These are phyloP conservation scores for Troglohyphantes excavatus DNA, from an alignment of 2,888 invertebrate genomes.

Conservation along the genomic window DNA sequence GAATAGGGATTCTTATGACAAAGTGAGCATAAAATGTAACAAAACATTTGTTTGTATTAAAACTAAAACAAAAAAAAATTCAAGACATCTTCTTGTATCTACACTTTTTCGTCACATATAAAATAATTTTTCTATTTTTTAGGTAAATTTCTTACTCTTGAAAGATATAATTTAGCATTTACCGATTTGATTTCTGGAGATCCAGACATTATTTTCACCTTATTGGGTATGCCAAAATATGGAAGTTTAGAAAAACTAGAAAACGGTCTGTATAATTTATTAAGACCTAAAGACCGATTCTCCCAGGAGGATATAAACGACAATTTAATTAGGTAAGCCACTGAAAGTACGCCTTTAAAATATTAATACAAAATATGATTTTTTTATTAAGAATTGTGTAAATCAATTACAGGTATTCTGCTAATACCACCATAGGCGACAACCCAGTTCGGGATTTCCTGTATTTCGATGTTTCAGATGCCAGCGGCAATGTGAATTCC, in stretches of 20 bases:
- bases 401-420: constrained; percentile 43
- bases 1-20: no score
- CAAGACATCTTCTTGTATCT: no score
- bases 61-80: no score
- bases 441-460: constrained; percentile 53
- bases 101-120: no score
- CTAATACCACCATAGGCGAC: constrained; percentile 50
- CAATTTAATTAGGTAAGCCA: constrained; percentile 38
- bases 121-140: neutral
- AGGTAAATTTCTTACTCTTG: constrained; percentile 53
- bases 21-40: no score
- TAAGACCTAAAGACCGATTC: constrained; percentile 46
- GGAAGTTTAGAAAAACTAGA: constrained; percentile 45
- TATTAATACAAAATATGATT: neutral
- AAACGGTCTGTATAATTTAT: constrained; percentile 24
- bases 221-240: constrained; percentile 52
- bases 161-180: constrained; percentile 70
- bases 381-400: neutral
- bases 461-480: constrained; percentile 72
- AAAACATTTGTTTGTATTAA: no score
- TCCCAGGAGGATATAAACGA: constrained; percentile 73
- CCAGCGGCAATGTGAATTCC: constrained; percentile 68
- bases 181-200: constrained; percentile 66
- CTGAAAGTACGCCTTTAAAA: neutral
- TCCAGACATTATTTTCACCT: constrained; percentile 52